phyloP scores from a whole-genome alignment of 92 coral and sea anemone genomes.

The Epizoanthus stellaris region DNA sequence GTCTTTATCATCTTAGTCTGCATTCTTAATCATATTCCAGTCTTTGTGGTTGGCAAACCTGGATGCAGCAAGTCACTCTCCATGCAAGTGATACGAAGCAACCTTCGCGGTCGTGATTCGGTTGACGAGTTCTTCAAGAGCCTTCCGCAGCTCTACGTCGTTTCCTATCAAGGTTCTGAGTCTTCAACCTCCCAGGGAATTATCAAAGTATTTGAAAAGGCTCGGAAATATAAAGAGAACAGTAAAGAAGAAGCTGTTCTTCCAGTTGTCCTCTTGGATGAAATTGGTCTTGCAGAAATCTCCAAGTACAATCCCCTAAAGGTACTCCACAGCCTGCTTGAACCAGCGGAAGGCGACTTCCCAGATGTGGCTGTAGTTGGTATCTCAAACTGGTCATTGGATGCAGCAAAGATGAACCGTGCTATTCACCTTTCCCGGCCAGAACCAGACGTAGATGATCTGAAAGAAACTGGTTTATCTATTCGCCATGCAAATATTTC shows the following conservation, averaged over 20 bases:
- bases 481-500: conserved; percentile 65
- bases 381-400: conserved; percentile 97
- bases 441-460: conserved; percentile 86
- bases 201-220: conserved; percentile 94
- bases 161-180: conserved; percentile 97
- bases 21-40: conserved; percentile 93
- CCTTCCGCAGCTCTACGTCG: conserved; percentile 93
- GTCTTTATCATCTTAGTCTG: conserved; percentile 95
- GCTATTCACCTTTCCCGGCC: conserved; percentile 98
- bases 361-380: conserved; percentile 99
- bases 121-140: conserved; percentile 78
- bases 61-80: conserved; percentile 99
- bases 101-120: conserved; percentile 90
- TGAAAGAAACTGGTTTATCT: conserved; percentile 90
- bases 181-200: conserved; percentile 98
- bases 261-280: conserved; percentile 96
- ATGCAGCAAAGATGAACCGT: conserved; percentile 99
- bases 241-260: conserved; percentile 79
- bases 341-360: conserved; percentile 80
- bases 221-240: conserved; percentile 84
- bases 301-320: conserved; percentile 97
- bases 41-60: conserved; percentile 97
- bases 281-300: conserved; percentile 95
- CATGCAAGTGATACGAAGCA: conserved; percentile 93
- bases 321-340: conserved; percentile 93